Conservation (phyloP, 1,140 invertebrate genomes). For the Nasonia longicornis region DNA sequence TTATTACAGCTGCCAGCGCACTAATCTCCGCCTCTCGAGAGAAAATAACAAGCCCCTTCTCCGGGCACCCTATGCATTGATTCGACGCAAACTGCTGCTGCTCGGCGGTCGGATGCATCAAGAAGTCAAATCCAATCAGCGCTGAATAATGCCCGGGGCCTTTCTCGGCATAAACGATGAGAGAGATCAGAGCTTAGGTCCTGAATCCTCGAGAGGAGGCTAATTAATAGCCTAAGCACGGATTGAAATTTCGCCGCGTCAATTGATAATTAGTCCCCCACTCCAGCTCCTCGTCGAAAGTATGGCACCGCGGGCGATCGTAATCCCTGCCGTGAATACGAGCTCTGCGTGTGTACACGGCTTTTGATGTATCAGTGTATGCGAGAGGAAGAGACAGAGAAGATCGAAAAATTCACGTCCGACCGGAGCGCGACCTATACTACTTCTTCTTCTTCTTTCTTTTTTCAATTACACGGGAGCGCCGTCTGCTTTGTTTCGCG, state of each 20-base stretch:
- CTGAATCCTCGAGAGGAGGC: background rate
- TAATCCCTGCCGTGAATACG: background rate
- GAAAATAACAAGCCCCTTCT: background rate
- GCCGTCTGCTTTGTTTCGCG: background rate
- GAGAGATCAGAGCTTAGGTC: background rate
- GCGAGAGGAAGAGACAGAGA: too few species aligned
- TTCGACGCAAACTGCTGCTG: background rate
- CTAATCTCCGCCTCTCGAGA: background rate
- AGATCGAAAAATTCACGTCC: background rate
- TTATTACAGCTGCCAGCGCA: background rate
- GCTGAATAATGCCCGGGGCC: background rate
- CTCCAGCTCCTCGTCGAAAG: background rate
- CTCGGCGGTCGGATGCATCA: background rate
- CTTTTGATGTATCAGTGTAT: too few species aligned
- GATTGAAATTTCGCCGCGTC: constrained; percentile 5
- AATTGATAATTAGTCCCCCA: background rate
- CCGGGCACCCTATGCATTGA: background rate
- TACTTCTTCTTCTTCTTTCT: background rate
- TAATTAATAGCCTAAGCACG: background rate
- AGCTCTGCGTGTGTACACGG: background rate
- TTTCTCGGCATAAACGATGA: background rate
- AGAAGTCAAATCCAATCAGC: constrained; percentile 27
- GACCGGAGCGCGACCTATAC: background rate
- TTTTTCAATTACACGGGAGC: background rate
- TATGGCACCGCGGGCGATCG: background rate